Evolutionary conservation across 2,888 invertebrate genomes (phyloP).

Genomic region (Polydrusus tereticollis): DNA sequence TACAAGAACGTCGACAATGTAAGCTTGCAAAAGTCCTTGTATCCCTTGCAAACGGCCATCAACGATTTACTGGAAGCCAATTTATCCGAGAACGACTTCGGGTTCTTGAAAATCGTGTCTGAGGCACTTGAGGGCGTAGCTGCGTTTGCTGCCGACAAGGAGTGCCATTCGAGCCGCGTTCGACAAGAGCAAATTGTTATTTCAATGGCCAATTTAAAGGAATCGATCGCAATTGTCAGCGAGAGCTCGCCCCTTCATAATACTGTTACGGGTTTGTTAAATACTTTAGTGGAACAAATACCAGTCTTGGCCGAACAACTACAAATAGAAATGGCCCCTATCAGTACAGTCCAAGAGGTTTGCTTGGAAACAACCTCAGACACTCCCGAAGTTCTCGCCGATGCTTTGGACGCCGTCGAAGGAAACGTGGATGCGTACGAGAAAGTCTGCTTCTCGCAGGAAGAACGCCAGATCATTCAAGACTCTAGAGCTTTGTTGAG

Average conservation of each 20-base stretch:
- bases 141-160: conserved; percentile 44
- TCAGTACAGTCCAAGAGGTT: conserved; percentile 17
- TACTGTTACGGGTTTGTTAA: conserved; percentile 54
- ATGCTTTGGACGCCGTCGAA: conserved; percentile 23
- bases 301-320: conserved; percentile 58
- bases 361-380: background rate
- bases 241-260: conserved; percentile 55
- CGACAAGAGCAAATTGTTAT: conserved; percentile 53
- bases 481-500: conserved; percentile 31
- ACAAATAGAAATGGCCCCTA: conserved; percentile 50
- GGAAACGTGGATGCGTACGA: conserved; percentile 40
- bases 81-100: conserved; percentile 56
- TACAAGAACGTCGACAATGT: conserved; percentile 57
- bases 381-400: background rate
- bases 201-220: conserved; percentile 54
- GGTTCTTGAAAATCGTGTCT: conserved; percentile 55
- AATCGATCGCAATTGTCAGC: conserved; percentile 53
- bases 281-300: conserved; percentile 54
- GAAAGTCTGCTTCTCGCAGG: conserved; percentile 34
- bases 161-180: conserved; percentile 43
- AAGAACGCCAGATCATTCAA: conserved; percentile 45
- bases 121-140: conserved; percentile 56
- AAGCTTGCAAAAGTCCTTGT: conserved; percentile 60
- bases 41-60: conserved; percentile 61
- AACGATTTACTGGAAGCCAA: conserved; percentile 61